phyloP scores from a whole-genome alignment of 92 coral and sea anemone species.

The Blastomussa wellsi region DNA sequence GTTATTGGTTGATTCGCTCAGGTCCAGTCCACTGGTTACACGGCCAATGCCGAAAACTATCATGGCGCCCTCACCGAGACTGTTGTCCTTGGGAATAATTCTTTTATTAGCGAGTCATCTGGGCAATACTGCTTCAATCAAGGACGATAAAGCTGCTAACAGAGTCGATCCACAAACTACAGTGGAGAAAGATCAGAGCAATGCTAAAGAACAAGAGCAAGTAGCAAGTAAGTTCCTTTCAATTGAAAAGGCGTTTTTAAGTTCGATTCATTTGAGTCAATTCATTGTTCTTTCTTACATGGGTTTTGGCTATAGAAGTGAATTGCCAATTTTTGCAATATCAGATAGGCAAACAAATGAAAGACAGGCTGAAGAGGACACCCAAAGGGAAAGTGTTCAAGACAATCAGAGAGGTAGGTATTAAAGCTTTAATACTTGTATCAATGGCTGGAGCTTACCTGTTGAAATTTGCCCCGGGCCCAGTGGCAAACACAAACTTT shows the following conservation, averaged over 20 bases:
- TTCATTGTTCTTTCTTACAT: neutral
- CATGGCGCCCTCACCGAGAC: conserved; percentile 61
- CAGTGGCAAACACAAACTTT: neutral
- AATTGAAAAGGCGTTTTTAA: conserved; percentile 6
- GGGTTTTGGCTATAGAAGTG: too few relatives aligned
- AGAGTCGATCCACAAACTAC: neutral
- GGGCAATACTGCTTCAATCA: neutral
- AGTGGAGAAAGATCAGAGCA: neutral
- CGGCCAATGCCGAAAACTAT: conserved; percentile 48
- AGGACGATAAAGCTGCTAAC: neutral
- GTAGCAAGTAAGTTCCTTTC: neutral
- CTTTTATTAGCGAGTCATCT: conserved; percentile 9
- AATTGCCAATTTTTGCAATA: neutral
- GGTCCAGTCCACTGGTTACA: conserved; percentile 57
- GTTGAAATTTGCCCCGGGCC: too few relatives aligned
- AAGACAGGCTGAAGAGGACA: neutral
- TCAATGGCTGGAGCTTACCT: too few relatives aligned
- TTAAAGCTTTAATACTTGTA: too few relatives aligned
- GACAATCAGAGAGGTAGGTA: neutral
- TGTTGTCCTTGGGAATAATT: conserved; percentile 38
- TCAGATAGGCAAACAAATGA: neutral
- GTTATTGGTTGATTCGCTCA: conserved; percentile 61
- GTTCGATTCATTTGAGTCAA: neutral
- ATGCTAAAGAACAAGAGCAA: neutral
- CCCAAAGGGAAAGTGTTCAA: neutral